Evolutionary conservation across 1,140 invertebrate species (phyloP).

Genomic region (Pogonomyrmex californicus): DNA sequence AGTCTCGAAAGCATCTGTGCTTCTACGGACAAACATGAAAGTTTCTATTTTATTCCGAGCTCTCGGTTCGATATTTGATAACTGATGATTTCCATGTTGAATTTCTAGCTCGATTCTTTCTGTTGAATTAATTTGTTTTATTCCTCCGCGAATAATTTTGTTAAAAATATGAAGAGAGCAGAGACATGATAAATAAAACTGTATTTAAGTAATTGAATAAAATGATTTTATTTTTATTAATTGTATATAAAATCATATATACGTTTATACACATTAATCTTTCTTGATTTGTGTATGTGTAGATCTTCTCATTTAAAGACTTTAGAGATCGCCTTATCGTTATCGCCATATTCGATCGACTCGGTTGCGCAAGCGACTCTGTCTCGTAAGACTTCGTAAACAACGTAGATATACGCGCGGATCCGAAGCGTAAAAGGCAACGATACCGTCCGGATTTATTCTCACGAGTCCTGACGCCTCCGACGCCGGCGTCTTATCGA

Average conservation of each 20-base stretch:
- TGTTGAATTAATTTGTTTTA: not conserved
- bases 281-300: not conserved
- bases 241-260: not conserved
- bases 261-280: not conserved
- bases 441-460: constrained; percentile 47
- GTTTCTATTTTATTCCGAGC: not conserved
- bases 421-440: not conserved
- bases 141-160: not conserved
- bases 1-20: constrained; percentile 33
- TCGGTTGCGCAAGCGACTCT: not conserved
- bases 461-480: constrained; percentile 8
- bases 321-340: not conserved
- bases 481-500: constrained; percentile 43
- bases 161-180: not conserved
- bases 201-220: not conserved
- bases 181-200: not conserved
- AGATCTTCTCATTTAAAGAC: not conserved
- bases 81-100: not conserved
- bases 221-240: not conserved
- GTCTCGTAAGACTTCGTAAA: constrained; percentile 29
- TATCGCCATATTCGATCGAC: not conserved
- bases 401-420: not conserved
- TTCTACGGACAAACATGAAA: not conserved
- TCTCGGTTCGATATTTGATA: not conserved
- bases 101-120: not conserved